Conservation (phyloP, 2,113 vertebrate species). For the Piaya cayana region DNA sequence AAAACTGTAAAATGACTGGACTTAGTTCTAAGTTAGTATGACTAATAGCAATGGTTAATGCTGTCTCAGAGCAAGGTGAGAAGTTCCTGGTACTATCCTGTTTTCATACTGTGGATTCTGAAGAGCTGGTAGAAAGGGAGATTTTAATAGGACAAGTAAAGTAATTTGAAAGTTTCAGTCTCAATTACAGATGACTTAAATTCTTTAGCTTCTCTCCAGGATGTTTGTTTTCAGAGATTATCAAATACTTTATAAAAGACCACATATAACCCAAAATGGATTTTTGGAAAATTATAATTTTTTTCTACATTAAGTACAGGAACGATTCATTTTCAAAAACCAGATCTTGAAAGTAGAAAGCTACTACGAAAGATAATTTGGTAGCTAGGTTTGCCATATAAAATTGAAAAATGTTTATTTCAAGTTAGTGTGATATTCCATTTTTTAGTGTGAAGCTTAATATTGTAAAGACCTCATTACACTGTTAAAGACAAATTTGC, state of each 20-base stretch:
- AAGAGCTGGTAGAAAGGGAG: neutral
- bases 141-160: neutral
- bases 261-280: no score
- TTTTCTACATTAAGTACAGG: rapidly evolving
- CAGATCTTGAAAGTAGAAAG: neutral
- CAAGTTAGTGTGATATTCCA: neutral
- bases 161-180: neutral
- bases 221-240: neutral
- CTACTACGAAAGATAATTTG: neutral
- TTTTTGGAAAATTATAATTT: neutral
- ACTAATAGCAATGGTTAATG: neutral
- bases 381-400: neutral
- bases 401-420: neutral
- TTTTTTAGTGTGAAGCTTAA: neutral
- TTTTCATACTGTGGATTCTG: neutral
- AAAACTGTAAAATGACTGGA: neutral
- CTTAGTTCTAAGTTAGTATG: neutral
- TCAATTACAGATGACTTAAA: neutral
- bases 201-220: neutral
- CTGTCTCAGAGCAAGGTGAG: neutral
- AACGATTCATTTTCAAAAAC: neutral
- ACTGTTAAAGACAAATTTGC: neutral
- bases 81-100: neutral
- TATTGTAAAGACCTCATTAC: neutral
- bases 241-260: no score